Percentiles rank a stretch among this genome's conserved stretches.
phyloP scores from a whole-genome alignment of 2,113 vertebrate genomes.

The Papio anubis region DNA sequence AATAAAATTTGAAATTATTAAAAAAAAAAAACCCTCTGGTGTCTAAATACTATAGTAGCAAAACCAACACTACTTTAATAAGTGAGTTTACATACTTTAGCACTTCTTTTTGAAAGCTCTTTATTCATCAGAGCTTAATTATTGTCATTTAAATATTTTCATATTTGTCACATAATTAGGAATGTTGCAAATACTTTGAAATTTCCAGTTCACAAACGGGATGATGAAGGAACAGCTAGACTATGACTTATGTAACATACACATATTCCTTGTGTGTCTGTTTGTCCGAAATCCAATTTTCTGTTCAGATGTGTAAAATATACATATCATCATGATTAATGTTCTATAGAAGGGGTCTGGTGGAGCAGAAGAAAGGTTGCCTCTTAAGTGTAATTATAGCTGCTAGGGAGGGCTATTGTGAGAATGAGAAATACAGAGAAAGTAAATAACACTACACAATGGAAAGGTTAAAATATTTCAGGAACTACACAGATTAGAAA shows the following conservation, averaged over 20 bases:
- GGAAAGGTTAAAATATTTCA: background rate
- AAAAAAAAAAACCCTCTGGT: background rate
- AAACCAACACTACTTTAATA: background rate
- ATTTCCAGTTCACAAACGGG: background rate
- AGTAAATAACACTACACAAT: background rate
- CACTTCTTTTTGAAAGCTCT: background rate
- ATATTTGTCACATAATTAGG: background rate
- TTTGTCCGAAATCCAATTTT: background rate
- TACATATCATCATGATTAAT: background rate
- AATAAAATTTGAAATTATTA: too few relatives aligned
- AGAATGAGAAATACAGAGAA: background rate
- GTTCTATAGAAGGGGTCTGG: background rate
- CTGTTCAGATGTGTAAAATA: conserved; percentile 11
- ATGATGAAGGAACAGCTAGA: background rate
- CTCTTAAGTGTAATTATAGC: background rate
- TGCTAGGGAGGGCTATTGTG: background rate
- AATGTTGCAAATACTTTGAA: background rate
- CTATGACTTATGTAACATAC: background rate
- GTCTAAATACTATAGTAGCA: background rate
- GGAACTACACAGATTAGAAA: background rate
- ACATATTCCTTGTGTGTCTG: background rate
- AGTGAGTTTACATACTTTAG: background rate
- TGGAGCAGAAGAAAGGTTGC: background rate
- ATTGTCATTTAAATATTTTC: background rate
- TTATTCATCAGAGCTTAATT: background rate